Conservation (phyloP, 2,113 vertebrate genomes). For the Otus sunia region DNA sequence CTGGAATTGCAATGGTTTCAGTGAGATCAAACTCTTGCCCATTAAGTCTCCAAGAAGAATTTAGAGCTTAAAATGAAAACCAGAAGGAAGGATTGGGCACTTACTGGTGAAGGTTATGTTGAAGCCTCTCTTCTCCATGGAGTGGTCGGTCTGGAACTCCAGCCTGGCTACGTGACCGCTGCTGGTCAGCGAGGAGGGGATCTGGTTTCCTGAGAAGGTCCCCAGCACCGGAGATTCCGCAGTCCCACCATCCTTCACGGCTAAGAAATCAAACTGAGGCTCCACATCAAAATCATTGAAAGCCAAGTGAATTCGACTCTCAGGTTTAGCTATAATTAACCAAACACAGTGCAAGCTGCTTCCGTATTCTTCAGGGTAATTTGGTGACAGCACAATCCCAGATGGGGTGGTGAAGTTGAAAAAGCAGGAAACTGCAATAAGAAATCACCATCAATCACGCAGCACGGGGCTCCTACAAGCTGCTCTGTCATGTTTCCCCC, state of each 20-base stretch:
- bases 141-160: constrained; percentile 98
- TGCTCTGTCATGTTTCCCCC: background rate
- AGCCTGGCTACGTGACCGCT: constrained; percentile 91
- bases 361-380: constrained; percentile 96
- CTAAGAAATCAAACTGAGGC: constrained; percentile 97
- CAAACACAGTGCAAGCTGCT: constrained; percentile 98
- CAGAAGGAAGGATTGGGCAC: constrained; percentile 1
- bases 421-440: constrained; percentile 91
- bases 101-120: constrained; percentile 98
- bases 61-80: background rate
- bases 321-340: constrained; percentile 92
- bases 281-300: constrained; percentile 99
- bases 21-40: background rate
- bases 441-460: constrained; percentile 6
- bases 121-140: constrained; percentile 96
- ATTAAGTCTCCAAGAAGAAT: accelerated
- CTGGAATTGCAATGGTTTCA: background rate
- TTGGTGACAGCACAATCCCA: constrained; percentile 91
- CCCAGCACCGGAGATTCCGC: constrained; percentile 93
- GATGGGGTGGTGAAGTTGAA: constrained; percentile 98
- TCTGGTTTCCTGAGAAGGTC: constrained; percentile 90
- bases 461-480: background rate
- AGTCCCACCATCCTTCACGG: constrained; percentile 92
- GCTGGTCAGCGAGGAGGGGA: constrained; percentile 95
- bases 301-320: constrained; percentile 95